Base-by-base conservation (phyloP, 2,888 invertebrate genomes). In the Autographa gamma region DNA sequence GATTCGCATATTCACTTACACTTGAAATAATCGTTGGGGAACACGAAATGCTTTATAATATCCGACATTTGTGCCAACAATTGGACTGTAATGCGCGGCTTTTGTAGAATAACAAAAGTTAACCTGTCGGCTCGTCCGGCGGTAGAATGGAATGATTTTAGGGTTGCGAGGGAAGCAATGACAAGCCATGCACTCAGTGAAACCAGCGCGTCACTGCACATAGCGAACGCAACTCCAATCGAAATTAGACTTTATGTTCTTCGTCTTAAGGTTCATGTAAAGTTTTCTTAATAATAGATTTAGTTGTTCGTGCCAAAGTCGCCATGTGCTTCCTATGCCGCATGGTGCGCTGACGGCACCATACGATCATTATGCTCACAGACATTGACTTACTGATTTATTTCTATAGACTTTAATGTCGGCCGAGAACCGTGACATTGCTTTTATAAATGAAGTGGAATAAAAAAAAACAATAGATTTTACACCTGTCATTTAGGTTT, bases 91-190 rank as follows among this genome's bases (percentile, higher is more conserved):
- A 95, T 95, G 93, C 93, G 91, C 89, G 89, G 93, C 94, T 92
- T 93, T 95, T 93, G 90, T 93, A 86, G 87, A 92, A 91, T 88
- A 93, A 94, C 95, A 95, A 95, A 95, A 95, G 95, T 93, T 93
- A 95, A 95, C 95, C 95, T 95, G 95, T 95, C 93, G 90, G 86
- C 88, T 91, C 92, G 92, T 93, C 92, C 93, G 91, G 88, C 86
- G 88, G 89, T 87, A 91, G 92, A 95, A 95, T 93, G 88, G 91
- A 93, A 91, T 91, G 90, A 93, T 94, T 95, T 95, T 94, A 94
- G 95, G 96, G 96, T 95, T 95, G 92, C 89, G 88, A 93, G 93
- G 93, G 93, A 93, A 93, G 94, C 93, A 94, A 93, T 95, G 96
- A 96, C 95, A 96, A 92, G 88, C 90, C 92, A 94, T 93, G 89